A percentile compares a stretch with the other conserved stretches of the same genome.
These are phyloP conservation scores for Troglohyphantes excavatus DNA, from an alignment of 2,888 invertebrate species.

Conservation along the genomic window DNA sequence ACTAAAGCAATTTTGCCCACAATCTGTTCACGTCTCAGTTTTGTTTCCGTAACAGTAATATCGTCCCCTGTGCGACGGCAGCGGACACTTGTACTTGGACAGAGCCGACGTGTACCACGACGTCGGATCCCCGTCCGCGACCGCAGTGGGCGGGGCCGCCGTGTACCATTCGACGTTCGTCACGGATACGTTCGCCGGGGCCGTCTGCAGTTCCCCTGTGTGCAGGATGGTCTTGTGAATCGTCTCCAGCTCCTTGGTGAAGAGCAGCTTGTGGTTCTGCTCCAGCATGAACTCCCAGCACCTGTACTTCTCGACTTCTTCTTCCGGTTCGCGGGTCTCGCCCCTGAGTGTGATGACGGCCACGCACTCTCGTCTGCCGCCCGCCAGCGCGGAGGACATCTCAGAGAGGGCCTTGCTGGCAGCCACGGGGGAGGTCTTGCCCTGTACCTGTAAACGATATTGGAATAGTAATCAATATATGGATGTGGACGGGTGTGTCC, in stretches of 20 bases:
- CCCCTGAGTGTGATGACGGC: constrained; percentile 54
- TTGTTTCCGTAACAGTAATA: constrained; percentile 76
- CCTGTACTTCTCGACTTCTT: constrained; percentile 90
- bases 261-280: constrained; percentile 93
- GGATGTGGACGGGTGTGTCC: too few species aligned
- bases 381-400: constrained; percentile 53
- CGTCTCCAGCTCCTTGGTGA: constrained; percentile 93
- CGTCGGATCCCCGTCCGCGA: constrained; percentile 26
- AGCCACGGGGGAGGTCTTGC: constrained; percentile 53
- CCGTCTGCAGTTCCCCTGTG: constrained; percentile 9
- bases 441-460: constrained; percentile 21
- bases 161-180: background rate
- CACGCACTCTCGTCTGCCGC: constrained; percentile 57
- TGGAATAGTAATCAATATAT: too few species aligned
- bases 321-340: background rate
- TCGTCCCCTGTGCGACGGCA: constrained; percentile 72
- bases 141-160: background rate
- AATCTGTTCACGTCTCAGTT: background rate
- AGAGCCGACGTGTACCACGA: constrained; percentile 70
- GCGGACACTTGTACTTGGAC: constrained; percentile 71
- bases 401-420: constrained; percentile 62
- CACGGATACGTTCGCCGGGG: background rate
- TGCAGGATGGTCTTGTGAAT: constrained; percentile 56
- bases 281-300: constrained; percentile 97
- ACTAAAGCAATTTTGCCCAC: too few species aligned